These are phyloP conservation scores for Dicerorhinus sumatrensis DNA, from an alignment of 2,113 vertebrate genomes.

Conservation along the genomic window DNA sequence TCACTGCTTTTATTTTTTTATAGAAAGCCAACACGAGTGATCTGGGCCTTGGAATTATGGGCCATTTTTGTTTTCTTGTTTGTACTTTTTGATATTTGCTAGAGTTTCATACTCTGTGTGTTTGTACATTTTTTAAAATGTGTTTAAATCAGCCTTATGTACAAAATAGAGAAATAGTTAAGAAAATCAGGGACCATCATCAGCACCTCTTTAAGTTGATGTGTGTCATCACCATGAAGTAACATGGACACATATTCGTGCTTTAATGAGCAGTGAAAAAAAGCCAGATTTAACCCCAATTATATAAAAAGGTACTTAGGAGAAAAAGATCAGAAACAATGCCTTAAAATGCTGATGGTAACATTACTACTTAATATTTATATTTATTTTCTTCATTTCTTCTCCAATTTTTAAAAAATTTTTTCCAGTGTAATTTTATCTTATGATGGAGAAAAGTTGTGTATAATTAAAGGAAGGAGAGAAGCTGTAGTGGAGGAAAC, in stretches of 20 bases:
- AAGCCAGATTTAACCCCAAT: background rate
- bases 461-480: background rate
- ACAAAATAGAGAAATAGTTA: background rate
- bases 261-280: too few relatives aligned
- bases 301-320: background rate
- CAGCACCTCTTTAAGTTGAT: too few relatives aligned
- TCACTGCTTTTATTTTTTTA: background rate
- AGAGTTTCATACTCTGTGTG: background rate
- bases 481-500: accelerated
- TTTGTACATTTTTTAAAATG: background rate
- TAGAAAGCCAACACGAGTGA: background rate
- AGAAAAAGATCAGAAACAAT: background rate
- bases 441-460: background rate
- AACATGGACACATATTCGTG: accelerated
- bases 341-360: background rate
- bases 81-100: background rate
- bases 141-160: background rate
- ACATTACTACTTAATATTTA: accelerated
- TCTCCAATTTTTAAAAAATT: background rate
- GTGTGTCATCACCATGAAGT: background rate
- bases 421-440: background rate
- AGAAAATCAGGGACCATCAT: background rate
- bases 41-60: background rate
- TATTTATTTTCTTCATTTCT: background rate
- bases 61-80: background rate